Conservation (phyloP, 2,888 invertebrate species). For the Leucoma salicis region DNA sequence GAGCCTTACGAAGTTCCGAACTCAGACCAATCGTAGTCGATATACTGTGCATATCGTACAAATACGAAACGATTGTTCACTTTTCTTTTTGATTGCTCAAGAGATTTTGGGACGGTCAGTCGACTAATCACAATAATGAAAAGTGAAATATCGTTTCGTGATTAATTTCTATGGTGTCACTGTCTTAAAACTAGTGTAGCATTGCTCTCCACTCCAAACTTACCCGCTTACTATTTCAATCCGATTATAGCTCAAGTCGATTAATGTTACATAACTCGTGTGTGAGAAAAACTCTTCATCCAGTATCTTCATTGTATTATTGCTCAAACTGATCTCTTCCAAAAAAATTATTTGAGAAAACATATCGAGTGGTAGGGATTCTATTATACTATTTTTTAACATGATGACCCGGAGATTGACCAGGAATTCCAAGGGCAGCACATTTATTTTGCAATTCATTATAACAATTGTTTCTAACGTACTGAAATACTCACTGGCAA, state of each 20-base stretch:
- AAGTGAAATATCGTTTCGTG: too few species aligned
- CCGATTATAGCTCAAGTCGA: not conserved
- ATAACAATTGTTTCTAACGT: not conserved
- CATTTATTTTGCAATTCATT: not conserved
- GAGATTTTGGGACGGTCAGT: too few species aligned
- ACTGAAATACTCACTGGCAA: not conserved
- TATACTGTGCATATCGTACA: too few species aligned
- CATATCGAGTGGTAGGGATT: not conserved
- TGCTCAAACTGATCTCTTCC: not conserved
- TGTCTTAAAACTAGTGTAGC: too few species aligned
- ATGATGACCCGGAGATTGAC: too few species aligned
- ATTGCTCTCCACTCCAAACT: too few species aligned
- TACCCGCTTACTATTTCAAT: not conserved
- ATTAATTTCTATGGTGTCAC: too few species aligned
- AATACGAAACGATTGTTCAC: too few species aligned
- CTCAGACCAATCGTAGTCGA: too few species aligned
- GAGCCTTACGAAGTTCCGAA: too few species aligned
- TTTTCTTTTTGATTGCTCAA: too few species aligned
- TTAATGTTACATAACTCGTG: not conserved
- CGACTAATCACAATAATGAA: too few species aligned
- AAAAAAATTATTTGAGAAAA: not conserved
- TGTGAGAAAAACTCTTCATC: not conserved
- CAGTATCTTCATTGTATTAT: not conserved
- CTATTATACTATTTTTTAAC: not conserved
- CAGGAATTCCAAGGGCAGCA: not conserved